Evolutionary conservation across 2,888 invertebrate genomes (phyloP), one percentile per base, ranked within the genome.

Genomic region (Cephus spinipes): DNA sequence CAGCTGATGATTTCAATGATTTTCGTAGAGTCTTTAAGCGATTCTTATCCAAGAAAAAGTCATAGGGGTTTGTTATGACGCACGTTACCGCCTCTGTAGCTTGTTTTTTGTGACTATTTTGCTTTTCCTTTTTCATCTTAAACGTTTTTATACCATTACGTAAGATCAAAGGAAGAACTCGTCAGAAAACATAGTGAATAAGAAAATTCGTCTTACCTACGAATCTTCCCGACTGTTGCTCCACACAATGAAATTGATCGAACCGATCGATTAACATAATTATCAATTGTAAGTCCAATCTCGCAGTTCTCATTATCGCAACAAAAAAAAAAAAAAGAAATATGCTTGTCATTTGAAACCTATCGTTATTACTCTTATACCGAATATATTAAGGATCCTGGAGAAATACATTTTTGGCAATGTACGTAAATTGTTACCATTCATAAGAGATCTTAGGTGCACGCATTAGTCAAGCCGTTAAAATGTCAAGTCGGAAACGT

Each of bases 31-130:
- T 55, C 55, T 0, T 23, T 55, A 23, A 55, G 23, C 55, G 55
- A 55, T 55, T 55, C 55, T 9, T 55, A 55, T 23, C 2, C 55
- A 55, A 55, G 55, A 55, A 9, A 55, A 55, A 55, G 23, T 23
- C 55, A 55, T 23, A 55, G 55, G 77, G 79, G 73, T 78, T 78
- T 79, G 76, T 81, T 81, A 81, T 31, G 34, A 76, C 31, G 75
- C 23, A 55, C 75, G 76, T 80, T 79, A 75, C 74, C 73, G 76
- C 76, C 77, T 79, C 71, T 71, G 71, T 71, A 32, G 71, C 71
- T 71, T 30, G 4, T 71, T 71, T 71, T 34, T 30, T 30, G 2
- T 30, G 34, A 33, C 15, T 30, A 12, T 71, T 71, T 71, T 33
- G 30, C 30, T n/a, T 34, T 30, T 55, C 23, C 23, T 9, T 55